These are phyloP conservation scores for Epiperipatus broadwayi DNA, from an alignment of 2,888 invertebrate species.

Conservation along the genomic window DNA sequence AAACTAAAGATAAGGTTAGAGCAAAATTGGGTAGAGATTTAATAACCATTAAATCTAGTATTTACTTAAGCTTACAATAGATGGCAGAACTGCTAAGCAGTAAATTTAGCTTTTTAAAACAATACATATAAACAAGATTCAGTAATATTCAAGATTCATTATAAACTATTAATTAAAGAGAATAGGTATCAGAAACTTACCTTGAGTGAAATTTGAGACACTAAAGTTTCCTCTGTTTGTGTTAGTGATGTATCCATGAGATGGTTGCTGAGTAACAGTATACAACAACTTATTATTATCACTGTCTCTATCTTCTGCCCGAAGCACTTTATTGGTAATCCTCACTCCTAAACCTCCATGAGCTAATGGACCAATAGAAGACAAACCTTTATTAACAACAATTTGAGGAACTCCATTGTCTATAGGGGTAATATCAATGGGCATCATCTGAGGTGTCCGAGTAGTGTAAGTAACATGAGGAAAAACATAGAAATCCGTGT, in stretches of 20 bases:
- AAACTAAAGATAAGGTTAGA: no score
- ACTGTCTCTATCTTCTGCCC: slow-evolving; percentile 25
- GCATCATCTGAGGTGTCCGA: slow-evolving; percentile 23
- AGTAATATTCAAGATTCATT: no score
- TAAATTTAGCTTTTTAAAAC: no score
- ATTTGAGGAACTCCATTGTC: slow-evolving; percentile 26
- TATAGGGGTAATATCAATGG: slow-evolving; percentile 25
- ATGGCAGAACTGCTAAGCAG: no score
- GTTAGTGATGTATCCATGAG: slow-evolving; percentile 24
- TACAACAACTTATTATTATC: slow-evolving; percentile 21
- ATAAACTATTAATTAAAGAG: no score
- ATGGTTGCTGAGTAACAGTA: slow-evolving; percentile 21
- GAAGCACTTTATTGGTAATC: slow-evolving; percentile 22
- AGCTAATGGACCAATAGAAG: slow-evolving; percentile 20
- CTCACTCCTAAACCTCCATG: slow-evolving; percentile 21
- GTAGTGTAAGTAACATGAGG: slow-evolving; percentile 23
- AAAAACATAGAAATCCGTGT: slow-evolving; percentile 25
- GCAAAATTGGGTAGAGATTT: no score
- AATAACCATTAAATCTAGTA: no score
- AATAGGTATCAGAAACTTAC: no score
- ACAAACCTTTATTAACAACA: slow-evolving; percentile 23
- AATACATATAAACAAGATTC: no score
- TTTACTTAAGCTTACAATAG: no score
- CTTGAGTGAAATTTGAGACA: slow-evolving; percentile 27
- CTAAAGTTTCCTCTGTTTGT: slow-evolving; percentile 19